Base-by-base conservation (phyloP, 2,888 invertebrate species). In the Drosophila macrospina region DNA sequence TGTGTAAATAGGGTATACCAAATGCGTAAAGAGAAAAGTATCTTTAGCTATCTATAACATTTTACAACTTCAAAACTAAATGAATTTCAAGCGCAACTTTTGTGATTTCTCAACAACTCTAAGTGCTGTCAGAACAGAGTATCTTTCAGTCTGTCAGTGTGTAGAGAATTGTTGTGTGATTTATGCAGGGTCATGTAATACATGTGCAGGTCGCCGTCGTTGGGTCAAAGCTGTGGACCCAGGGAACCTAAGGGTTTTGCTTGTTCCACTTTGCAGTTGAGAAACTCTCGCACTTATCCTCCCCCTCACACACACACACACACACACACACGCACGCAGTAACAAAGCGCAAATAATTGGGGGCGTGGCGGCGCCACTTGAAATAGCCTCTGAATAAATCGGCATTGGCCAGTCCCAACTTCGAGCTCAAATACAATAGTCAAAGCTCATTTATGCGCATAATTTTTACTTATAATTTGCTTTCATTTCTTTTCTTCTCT, bases 401-500 rank as follows among this genome's bases (percentile, higher is more conserved):
- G 57, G 26, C 57, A 61, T 39, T 59, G 54, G 7, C 10, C 56
- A 62, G 32, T 39, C 34, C 44, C 20, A 2, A 48, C 8, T 32
- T 20, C 60, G 37, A 65, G 66, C 51, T 68, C 74, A 81, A 80
- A 80, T 75, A 72, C 78, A 73, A 61, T 69, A 76, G 81, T 65
- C 69, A 62, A 66, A 64, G 78, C 70, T 72, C 82, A 85, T 88
- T 83, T 85, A 88, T 83, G 88, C 83, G 86, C 83, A 83, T 83
- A 83, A 86, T 88, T 81, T 85, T 64, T 67, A 64, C 65, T 69
- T 73, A 69, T 81, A 69, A 82, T 67, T 75, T 81, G 54, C 59
- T 64, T 68, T 73, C 48, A 63, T 71, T 71, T 69, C 44, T 42
- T 13, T 30, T 30, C 28, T 28, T 7, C 5, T 7, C 4, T 5